These are phyloP conservation scores for Cremastobaeus sp. DNA, from an alignment of 2,888 invertebrate genomes.

Conservation along the genomic window DNA sequence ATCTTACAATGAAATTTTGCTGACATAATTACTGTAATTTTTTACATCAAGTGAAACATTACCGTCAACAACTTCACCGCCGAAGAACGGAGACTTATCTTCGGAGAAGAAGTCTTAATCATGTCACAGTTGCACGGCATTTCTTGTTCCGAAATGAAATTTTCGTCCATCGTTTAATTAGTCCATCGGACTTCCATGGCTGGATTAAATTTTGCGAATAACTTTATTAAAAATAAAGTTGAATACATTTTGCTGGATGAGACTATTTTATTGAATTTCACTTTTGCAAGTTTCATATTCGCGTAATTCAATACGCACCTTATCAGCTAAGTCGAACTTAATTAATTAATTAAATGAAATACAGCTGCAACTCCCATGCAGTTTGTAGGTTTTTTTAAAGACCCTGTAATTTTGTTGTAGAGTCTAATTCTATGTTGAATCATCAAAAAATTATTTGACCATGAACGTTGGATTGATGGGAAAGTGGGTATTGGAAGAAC, in stretches of 20 bases:
- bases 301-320: too few species aligned
- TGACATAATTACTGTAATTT: conserved; percentile 41
- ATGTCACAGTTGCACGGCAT: conserved; percentile 30
- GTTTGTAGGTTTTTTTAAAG: too few species aligned
- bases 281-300: too few species aligned
- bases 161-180: conserved; percentile 18
- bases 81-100: conserved; percentile 34
- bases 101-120: conserved; percentile 32
- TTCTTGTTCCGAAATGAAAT: conserved; percentile 32
- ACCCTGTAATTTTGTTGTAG: not conserved
- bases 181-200: conserved; percentile 3
- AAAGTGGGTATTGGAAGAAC: conserved; percentile 18
- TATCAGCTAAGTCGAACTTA: too few species aligned
- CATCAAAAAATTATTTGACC: not conserved
- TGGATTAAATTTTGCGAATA: conserved; percentile 3
- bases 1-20: conserved; percentile 31
- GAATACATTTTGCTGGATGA: too few species aligned
- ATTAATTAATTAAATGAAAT: too few species aligned
- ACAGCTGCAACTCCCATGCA: too few species aligned
- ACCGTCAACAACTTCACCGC: conserved; percentile 35
- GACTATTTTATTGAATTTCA: too few species aligned
- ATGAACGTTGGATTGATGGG: conserved; percentile 3
- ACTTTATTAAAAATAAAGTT: not conserved
- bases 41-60: conserved; percentile 38
- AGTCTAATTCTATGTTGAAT: conserved; percentile 3